Base-by-base conservation (phyloP, 1,140 invertebrate genomes). In the Drosophila insularis region DNA sequence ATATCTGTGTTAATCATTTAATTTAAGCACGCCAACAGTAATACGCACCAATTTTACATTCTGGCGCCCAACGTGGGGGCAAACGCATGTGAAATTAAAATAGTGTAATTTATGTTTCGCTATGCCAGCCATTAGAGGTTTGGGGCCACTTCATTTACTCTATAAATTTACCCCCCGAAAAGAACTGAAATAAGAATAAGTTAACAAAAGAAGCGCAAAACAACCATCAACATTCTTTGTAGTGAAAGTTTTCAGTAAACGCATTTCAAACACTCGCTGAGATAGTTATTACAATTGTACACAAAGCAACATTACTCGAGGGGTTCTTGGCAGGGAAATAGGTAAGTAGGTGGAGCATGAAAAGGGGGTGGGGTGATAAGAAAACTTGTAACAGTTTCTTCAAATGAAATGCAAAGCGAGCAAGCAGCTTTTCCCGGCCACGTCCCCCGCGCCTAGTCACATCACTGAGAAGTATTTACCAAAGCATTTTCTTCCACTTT, bases 1-100 rank as follows among this genome's bases (percentile, higher is more conserved):
- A 89, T 89, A 81, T 89, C 64, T 64, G 68, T 86, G 86, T 89
- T 89, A 90, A 89, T 90, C 87, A 89, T 89, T 89, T 90, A 86
- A 89, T 89, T 89, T 77, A 86, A 81, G 78, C 74, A 74, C 75
- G 54, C 63, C 63, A 40, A 78, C 37, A 50, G n/a, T 39, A 64
- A 13, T 21, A 31, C 10, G 8, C 39, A 37, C 67, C 72, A 35
- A 71, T 46, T 70, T 68, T 72, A 68, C 78, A 76, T 81, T 74
- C 65, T 39, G 68, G 32, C 32, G 21, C 14, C 32, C 19, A n/a
- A 56, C 19, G 23, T 40, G 14, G 14, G 19, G 35, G 23, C 32
- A 17, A 21, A 43, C 40, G 32, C 37, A 58, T 23, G 59, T 27
- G 50, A 60, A 35, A 56, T 59, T 35, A 56, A 53, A 64, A 63